Evolutionary conservation across 1,140 invertebrate species (phyloP).

Genomic region (Nephila pilipes): DNA sequence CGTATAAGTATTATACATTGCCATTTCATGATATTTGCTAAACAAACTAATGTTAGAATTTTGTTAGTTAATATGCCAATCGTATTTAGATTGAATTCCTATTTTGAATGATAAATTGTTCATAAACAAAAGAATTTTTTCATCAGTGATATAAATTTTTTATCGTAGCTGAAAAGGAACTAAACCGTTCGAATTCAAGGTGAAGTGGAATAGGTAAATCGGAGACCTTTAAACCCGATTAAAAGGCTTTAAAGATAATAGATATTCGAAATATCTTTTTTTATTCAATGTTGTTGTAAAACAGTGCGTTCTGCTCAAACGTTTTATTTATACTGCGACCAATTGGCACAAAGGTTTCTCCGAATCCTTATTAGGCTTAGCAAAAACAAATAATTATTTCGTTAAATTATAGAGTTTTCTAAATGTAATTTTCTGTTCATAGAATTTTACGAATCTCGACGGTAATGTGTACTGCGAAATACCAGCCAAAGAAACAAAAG

Average conservation of each 20-base stretch:
- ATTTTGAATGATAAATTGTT: too few relatives aligned
- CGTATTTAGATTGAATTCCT: too few relatives aligned
- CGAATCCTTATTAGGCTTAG: too few relatives aligned
- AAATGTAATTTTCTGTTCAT: not conserved
- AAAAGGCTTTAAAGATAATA: not conserved
- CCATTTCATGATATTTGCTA: too few relatives aligned
- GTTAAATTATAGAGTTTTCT: not conserved
- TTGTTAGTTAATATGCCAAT: too few relatives aligned
- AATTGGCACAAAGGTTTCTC: too few relatives aligned
- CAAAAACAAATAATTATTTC: too few relatives aligned
- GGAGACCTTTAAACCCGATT: not conserved
- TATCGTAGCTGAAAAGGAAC: not conserved
- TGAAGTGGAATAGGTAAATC: conserved; percentile 2
- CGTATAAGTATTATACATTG: too few relatives aligned
- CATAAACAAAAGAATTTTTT: not conserved
- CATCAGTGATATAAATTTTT: not conserved
- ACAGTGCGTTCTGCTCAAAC: not conserved
- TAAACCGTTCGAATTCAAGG: not conserved
- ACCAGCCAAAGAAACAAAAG: not conserved
- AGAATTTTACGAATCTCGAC: conserved; percentile 18
- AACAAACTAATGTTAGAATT: too few relatives aligned
- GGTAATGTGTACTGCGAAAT: conserved; percentile 23
- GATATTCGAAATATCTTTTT: not conserved
- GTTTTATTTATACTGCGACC: too few relatives aligned
- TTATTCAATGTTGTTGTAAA: not conserved